These are phyloP conservation scores for Andrena trimmerana DNA, from an alignment of 2,888 invertebrate species.

Conservation along the genomic window DNA sequence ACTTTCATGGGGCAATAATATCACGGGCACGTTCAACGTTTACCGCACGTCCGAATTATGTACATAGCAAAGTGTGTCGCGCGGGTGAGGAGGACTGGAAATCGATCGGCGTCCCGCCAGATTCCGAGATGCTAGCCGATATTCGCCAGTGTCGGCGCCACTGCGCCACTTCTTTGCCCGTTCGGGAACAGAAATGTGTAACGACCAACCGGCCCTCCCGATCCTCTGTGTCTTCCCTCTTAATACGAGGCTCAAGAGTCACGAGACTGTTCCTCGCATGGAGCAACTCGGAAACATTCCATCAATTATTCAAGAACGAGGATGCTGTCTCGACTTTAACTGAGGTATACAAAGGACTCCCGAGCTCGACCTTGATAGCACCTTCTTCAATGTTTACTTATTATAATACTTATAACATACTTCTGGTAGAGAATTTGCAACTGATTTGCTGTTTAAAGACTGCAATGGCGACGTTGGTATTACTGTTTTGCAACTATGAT, in stretches of 20 bases:
- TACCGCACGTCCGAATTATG: slow-evolving; percentile 46
- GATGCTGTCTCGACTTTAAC: not conserved
- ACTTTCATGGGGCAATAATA: not conserved
- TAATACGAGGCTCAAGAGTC: not conserved
- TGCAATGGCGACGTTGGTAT: no score
- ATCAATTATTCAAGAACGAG: not conserved
- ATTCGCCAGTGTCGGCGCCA: slow-evolving; percentile 77
- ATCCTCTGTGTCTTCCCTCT: slow-evolving; percentile 1
- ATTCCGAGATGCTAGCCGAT: slow-evolving; percentile 70
- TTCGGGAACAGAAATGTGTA: slow-evolving; percentile 43
- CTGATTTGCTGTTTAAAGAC: no score
- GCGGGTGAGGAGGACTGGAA: slow-evolving; percentile 65
- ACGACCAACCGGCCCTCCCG: slow-evolving; percentile 44
- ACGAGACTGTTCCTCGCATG: not conserved
- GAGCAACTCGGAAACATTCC: not conserved
- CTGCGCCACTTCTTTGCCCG: slow-evolving; percentile 58
- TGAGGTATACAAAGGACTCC: not conserved
- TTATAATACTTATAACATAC: no score
- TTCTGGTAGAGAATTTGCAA: no score
- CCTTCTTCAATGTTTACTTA: no score
- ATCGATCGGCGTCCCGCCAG: slow-evolving; percentile 80
- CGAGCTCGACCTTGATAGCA: not conserved
- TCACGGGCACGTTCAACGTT: slow-evolving; percentile 12
- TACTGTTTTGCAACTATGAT: no score
- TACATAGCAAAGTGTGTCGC: slow-evolving; percentile 56